These are phyloP conservation scores for Heteromormyrus szaboi DNA, from an alignment of 2,797 vertebrate species.

Conservation along the genomic window DNA sequence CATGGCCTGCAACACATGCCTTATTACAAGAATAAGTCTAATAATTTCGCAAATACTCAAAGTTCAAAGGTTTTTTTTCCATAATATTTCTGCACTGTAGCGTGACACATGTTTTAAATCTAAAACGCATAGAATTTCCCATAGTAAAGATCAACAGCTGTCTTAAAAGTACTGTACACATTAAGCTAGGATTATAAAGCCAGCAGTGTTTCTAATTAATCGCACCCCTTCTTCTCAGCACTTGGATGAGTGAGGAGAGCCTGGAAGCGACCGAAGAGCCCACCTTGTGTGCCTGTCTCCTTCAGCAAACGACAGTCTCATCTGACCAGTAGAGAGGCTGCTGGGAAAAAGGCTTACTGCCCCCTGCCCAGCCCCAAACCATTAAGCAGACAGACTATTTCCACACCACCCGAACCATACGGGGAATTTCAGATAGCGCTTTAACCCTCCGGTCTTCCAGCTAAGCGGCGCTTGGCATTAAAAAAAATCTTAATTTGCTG, in stretches of 20 bases:
- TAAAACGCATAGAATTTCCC: slow-evolving; percentile 51
- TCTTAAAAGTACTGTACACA: slow-evolving; percentile 32
- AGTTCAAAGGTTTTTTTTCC: slow-evolving; percentile 2
- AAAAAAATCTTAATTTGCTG: slow-evolving; percentile 33
- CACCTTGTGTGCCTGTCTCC: slow-evolving; percentile 10
- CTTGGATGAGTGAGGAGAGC: slow-evolving; percentile 33
- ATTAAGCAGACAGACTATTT: slow-evolving; percentile 19
- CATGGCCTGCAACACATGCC: background rate
- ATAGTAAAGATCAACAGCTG: slow-evolving; percentile 54
- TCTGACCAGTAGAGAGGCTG: slow-evolving; percentile 11
- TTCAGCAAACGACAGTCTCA: slow-evolving; percentile 19
- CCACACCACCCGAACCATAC: slow-evolving; percentile 1
- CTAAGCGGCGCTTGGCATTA: slow-evolving; percentile 31
- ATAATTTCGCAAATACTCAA: slow-evolving; percentile 12
- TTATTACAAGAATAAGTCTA: background rate
- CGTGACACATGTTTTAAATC: slow-evolving; percentile 60
- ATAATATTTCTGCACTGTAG: slow-evolving; percentile 18
- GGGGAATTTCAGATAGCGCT: slow-evolving; percentile 32
- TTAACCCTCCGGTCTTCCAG: slow-evolving; percentile 27
- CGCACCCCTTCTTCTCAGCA: slow-evolving; percentile 27
- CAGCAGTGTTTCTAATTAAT: slow-evolving; percentile 47
- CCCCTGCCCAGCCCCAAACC: slow-evolving; percentile 22
- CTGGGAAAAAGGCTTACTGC: slow-evolving; percentile 22
- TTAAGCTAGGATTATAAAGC: slow-evolving; percentile 38
- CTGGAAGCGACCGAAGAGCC: slow-evolving; percentile 29